Evolutionary conservation across 1,140 invertebrate species (phyloP), one percentile per base, ranked within the genome.

Genomic region (Acromyrmex charruanus): DNA sequence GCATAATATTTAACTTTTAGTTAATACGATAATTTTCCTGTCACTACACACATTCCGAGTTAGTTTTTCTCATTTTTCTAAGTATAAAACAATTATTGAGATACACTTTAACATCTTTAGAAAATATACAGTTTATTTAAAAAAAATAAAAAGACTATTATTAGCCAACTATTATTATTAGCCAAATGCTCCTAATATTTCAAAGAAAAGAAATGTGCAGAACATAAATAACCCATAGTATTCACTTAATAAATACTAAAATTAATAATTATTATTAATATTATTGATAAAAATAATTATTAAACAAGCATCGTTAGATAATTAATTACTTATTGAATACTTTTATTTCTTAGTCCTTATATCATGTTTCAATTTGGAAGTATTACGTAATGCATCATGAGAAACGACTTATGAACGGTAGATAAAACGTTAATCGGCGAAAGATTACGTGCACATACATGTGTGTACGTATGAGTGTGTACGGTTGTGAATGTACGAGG

Each of bases 401-500:
- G n/a, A 59, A 59, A n/a, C 49, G 18, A 61, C 9, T 77, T 77
- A 44, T 10, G 10, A 65, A 49, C 18, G 25, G 6, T 16, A 49
- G 4, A 65, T 49, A 39, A 75, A 74, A 59, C 31, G 6, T 16
- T 21, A 5, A 58, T 55, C 16, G 51, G 16, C 16, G 18, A 63
- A 51, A 61, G n/a, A 74, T 82, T 18, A 84, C 12, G 39, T 28
- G 25, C 14, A 51, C 72, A 63, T 71, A 58, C 9, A 71, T 7
- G 14, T 12, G 21, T n/a, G 18, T 9, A 58, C 7, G 44, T 28
- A 3, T 16, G 9, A 12, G 2, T 18, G n/a, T 53, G 5, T 35
- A 49, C 9, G 0, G 28, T 7, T 12, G n/a, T 35, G 28, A 39
- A 49, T 44, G 14, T 61, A 35, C 0, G 14, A 14, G 44, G 55